Base-by-base conservation (phyloP, 1,140 invertebrate species). In the Meloidogyne chitwoodi region DNA sequence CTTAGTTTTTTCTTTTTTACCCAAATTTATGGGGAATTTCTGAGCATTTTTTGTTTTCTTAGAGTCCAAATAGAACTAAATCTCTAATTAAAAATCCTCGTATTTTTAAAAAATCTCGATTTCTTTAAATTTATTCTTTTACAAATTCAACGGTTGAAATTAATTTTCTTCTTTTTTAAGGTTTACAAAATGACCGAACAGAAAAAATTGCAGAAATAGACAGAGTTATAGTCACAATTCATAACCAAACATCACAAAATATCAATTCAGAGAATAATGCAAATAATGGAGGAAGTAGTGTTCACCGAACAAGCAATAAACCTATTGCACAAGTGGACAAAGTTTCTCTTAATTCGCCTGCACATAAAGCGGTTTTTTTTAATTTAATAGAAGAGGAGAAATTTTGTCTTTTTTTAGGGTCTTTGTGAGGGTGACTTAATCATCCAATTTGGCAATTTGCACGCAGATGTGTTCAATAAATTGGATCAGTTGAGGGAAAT, bases 201-300 rank as follows among this genome's bases (percentile, higher is more conserved):
- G 89, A 88, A 14, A 70, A 95, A 24, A 94, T 95, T 91, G 91
- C 91, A 79, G 90, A 91, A 86, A 95, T 97, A 78, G 93, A 96
- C 5, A 56, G 19, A 56, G n/a, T 22, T 56, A 56, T 56, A n/a
- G 48, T 56, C 6, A 3, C 48, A 1, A 56, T 56, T n/a, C 48
- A 56, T 1, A 56, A 56, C 19, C 48, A 56, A 56, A 56, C 48
- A n/a, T 56, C 48, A n/a, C 38, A 41, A 41, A 41, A 41, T 41
- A 8, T 1, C 4, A 56, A 5, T 22, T 22, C 48, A 2, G 48
- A 10, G 0, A 4, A n/a, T 8, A 56, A 56, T 26, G 31, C n/a
- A 8, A 44, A 61, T 0, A 41, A 1, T 27, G 27, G 68, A 31
- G 10, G n/a, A 0, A 19, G 16, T 1, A 62, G 38, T 48, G 69